Percentiles rank a stretch among this genome's conserved stretches.
Evolutionary conservation across 2,113 vertebrate genomes (phyloP).

Genomic region (Opisthocomus hoazin): DNA sequence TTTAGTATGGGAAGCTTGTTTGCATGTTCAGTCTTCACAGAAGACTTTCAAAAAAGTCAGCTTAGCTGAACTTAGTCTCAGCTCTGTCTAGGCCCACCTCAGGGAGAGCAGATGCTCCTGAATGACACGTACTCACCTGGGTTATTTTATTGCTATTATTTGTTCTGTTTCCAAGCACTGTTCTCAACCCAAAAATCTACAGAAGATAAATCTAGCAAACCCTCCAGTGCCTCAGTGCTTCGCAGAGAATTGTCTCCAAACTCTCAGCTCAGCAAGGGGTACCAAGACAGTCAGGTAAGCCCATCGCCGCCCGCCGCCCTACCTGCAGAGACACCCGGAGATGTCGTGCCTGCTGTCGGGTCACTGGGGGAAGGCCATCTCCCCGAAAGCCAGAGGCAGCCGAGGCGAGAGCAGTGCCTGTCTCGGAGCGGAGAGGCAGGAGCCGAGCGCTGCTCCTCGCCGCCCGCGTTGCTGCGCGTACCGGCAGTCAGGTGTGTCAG

Average conservation of each 20-base stretch:
- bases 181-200: background rate
- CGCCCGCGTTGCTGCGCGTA: fast-evolving
- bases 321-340: background rate
- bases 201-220: background rate
- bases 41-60: background rate
- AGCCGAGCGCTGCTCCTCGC: background rate
- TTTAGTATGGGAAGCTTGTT: constrained; percentile 20
- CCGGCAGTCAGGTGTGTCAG: background rate
- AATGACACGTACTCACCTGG: background rate
- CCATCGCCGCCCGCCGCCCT: background rate
- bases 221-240: background rate
- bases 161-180: background rate
- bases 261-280: background rate
- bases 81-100: background rate
- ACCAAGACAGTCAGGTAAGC: background rate
- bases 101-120: background rate
- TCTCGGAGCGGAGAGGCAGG: too few species aligned
- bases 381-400: background rate
- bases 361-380: background rate
- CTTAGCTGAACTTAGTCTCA: background rate
- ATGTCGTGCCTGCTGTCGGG: background rate
- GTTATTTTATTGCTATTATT: background rate
- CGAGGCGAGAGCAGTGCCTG: too few species aligned
- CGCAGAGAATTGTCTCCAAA: background rate
- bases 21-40: constrained; percentile 9